Base-by-base conservation (phyloP, 2,113 vertebrate genomes). In the Dicerorhinus sumatrensis region DNA sequence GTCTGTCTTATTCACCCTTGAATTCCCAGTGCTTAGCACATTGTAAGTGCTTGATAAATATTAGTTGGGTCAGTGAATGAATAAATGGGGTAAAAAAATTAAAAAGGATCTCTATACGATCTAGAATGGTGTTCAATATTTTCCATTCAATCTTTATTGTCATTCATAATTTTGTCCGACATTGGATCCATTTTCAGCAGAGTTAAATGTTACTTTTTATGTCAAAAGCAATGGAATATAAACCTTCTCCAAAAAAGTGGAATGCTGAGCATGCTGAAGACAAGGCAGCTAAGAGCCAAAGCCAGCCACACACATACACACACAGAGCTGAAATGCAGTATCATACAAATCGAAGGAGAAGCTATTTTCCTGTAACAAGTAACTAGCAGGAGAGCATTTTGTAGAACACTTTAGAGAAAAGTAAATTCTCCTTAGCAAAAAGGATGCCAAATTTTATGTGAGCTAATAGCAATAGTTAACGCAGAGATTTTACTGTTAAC, bases 151-250 rank as follows among this genome's bases (percentile, higher is more conserved):
- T 72, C 25, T 80, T 94, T 85, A 73, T 39, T 73, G 13, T 60
- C 11, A 39, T 73, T 84, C 39, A 63, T 89, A 95, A 91, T 54
- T 96, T 95, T 93, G 73, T 77, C 18, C 39, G 76, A 46, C 6
- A 48, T 5, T 48, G 29, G 73, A 76, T 91, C 33, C 11, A 36
- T 82, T 91, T 88, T 84, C 25, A 54, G 65, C 4, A 65, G 58
- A 33, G 29, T 54, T 65, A 82, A 73, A 39, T 72, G 39, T 29
- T 91, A 5, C 1, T 54, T 81, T 94, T 95, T 77, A 83, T 81
- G 73, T 60, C 27, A 93, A 95, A 89, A 91, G 18, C 46, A 81
- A 63, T 46, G 23, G 36, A 70, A 91, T 51, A 76, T 63, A 80
- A 83, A 48, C 27, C 14, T 21, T 80, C 48, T 96, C 12, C 27